phyloP scores from a whole-genome alignment of 2,113 vertebrate genomes.

The Paratilapia polleni region DNA sequence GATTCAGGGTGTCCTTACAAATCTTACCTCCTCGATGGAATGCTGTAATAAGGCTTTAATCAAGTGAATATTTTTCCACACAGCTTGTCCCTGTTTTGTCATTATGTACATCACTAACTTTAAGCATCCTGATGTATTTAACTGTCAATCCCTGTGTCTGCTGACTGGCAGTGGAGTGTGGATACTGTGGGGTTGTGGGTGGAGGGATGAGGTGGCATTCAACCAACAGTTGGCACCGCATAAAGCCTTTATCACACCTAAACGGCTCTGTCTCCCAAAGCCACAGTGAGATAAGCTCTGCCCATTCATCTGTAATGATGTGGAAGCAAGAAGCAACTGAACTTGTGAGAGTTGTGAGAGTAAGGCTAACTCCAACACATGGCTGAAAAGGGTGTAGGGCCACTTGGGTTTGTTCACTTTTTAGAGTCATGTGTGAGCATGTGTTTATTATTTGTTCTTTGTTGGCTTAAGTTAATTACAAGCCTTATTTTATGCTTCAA shows the following conservation, averaged over 20 bases:
- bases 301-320: conserved; percentile 76
- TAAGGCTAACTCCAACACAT: conserved; percentile 53
- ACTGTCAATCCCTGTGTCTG: conserved; percentile 29
- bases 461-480: conserved; percentile 38
- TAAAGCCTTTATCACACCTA: conserved; percentile 80
- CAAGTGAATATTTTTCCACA: conserved; percentile 40
- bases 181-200: conserved; percentile 44
- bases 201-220: conserved; percentile 55
- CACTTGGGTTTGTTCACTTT: conserved; percentile 19
- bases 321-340: conserved; percentile 68
- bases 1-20: conserved; percentile 29
- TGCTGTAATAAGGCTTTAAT: conserved; percentile 40
- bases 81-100: conserved; percentile 37
- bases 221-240: conserved; percentile 71
- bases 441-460: conserved; percentile 47
- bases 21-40: conserved; percentile 16
- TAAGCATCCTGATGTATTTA: conserved; percentile 30
- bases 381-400: conserved; percentile 19
- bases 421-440: conserved; percentile 20
- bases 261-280: conserved; percentile 74
- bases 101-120: conserved; percentile 33
- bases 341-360: conserved; percentile 57
- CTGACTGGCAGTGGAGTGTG: conserved; percentile 41
- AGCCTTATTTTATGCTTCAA: conserved; percentile 26
- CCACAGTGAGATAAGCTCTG: conserved; percentile 73